These are phyloP conservation scores for Bradypus variegatus DNA, from an alignment of 2,797 vertebrate genomes.

Conservation along the genomic window DNA sequence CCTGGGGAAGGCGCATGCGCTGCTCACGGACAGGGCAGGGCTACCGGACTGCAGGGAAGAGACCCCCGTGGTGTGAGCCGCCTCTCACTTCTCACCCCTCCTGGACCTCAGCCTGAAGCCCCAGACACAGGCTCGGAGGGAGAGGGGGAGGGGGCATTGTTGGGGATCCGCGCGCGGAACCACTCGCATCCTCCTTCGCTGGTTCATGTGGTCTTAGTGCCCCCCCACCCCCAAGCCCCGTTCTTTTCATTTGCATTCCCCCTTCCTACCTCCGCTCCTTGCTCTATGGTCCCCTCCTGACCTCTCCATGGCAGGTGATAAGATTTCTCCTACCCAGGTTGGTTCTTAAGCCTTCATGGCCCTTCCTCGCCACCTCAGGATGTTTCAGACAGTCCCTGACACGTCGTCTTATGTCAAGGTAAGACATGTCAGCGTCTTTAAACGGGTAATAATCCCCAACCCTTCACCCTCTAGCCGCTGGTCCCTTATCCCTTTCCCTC, in stretches of 20 bases:
- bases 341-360: conserved; percentile 62
- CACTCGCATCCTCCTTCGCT: rapidly evolving
- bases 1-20: neutral
- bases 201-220: neutral
- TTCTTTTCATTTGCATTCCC: too few relatives aligned
- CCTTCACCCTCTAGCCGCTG: neutral
- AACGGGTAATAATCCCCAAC: conserved; percentile 78
- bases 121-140: too few relatives aligned
- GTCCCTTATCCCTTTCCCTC: too few relatives aligned
- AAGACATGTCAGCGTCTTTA: conserved; percentile 85
- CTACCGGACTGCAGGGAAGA: neutral
- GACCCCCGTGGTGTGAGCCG: neutral
- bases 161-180: too few relatives aligned
- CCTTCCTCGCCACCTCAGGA: conserved; percentile 76
- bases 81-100: neutral
- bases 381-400: conserved; percentile 98
- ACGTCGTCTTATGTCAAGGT: conserved; percentile 98
- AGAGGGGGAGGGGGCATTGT: rapidly evolving
- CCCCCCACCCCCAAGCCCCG: neutral
- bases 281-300: neutral
- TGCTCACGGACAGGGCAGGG: neutral
- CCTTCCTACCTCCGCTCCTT: neutral
- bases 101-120: neutral
- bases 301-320: neutral
- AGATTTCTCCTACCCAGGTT: conserved; percentile 63